Conservation (phyloP, 2,113 vertebrate genomes). For the Mirza zaza region DNA sequence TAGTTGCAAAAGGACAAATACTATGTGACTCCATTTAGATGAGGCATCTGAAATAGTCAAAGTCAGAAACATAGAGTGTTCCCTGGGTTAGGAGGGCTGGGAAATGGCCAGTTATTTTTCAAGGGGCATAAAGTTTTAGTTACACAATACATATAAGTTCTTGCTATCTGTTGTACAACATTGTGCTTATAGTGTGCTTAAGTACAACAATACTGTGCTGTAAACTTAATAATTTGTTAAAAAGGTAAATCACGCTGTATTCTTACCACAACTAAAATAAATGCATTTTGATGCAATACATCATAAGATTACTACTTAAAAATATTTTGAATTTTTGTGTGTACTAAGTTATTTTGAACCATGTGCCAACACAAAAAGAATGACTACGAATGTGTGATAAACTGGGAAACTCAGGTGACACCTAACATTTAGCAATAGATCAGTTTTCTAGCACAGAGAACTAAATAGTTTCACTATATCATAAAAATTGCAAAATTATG, state of each 20-base stretch:
- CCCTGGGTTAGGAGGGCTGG: neutral
- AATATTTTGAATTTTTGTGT: conserved; percentile 30
- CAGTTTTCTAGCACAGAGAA: conserved; percentile 43
- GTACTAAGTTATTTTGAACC: neutral
- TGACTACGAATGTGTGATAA: conserved; percentile 30
- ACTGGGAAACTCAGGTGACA: neutral
- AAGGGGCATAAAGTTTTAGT: neutral
- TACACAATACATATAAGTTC: neutral
- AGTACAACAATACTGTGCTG: neutral
- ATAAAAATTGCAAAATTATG: conserved; percentile 54
- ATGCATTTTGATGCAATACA: neutral
- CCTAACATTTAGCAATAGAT: conserved; percentile 35
- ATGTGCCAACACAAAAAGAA: neutral
- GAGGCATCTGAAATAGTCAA: neutral
- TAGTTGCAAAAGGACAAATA: neutral
- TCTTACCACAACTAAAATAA: neutral
- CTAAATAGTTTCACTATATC: conserved; percentile 49
- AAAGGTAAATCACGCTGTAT: neutral
- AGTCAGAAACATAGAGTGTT: neutral
- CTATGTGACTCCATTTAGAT: neutral
- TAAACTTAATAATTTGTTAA: neutral
- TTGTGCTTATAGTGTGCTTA: neutral
- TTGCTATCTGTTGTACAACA: neutral
- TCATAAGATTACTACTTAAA: neutral
- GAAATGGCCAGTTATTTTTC: neutral